Evolutionary conservation across 2,888 invertebrate genomes (phyloP), one percentile per base, ranked within the genome.

Genomic region (Mimas tiliae): DNA sequence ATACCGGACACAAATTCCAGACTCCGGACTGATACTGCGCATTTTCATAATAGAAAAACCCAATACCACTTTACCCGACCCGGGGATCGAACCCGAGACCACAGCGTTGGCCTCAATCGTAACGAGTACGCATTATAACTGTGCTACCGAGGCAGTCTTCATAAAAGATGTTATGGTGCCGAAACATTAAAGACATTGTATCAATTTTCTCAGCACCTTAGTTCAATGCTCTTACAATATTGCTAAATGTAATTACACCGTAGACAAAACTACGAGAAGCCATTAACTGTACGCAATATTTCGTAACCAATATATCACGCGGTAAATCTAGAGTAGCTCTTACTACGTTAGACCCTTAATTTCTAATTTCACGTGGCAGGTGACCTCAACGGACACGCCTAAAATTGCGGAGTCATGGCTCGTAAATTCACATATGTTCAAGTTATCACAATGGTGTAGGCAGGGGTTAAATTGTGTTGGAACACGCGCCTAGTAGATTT

Each of bases 201-300:
- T 2, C 1, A 12, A 45, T 45, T 45, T 3, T 45, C 45, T 45
- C 0, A 11, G 11, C 45, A 14, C 45, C 45, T 38, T 2, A 38
- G 9, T 38, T 14, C 12, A 0, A 45, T 45, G 14, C 14, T 14
- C 1, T 11, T n/a, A 34, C n/a, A 8, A 33, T 42, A 42, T 58
- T 58, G 42, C 58, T 9, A 38, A 55, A 58, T 38, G 42, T 42
- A 58, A 58, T 58, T 58, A 58, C 58, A 33, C 42, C 6, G 38
- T 58, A 38, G 38, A 42, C 42, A 58, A 42, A 58, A 19, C 34
- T 16, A 11, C 11, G 16, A 19, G 58, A 42, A 16, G 16, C 58
- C 58, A 58, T 58, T 58, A 58, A 16, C 58, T 42, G 6, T 58
- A 58, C 58, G 58, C 21, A 58, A 42, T 58, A 58, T 58, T 58